Percentiles rank a stretch among this genome's conserved stretches.
Conservation (phyloP, 2,797 vertebrate genomes). For the Bovichtus diacanthus region DNA sequence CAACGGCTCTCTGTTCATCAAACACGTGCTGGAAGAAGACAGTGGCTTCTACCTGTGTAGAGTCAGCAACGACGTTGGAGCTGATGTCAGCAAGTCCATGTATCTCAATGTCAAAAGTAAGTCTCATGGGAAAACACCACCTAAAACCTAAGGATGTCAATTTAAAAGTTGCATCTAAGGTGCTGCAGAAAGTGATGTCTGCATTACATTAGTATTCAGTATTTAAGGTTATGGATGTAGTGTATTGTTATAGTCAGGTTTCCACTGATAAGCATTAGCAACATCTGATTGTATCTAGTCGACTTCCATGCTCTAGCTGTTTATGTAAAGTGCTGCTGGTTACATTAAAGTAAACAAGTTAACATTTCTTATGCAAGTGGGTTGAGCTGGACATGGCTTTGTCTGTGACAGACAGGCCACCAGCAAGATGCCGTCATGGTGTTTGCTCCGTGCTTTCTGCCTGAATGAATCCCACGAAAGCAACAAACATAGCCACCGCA, state of each 20-base stretch:
- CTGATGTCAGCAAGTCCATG: conserved; percentile 99
- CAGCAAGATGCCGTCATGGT: conserved; percentile 33
- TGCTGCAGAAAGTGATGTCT: neutral
- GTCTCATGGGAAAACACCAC: conserved; percentile 58
- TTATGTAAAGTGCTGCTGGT: neutral
- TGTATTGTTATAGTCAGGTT: neutral
- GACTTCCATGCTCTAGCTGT: neutral
- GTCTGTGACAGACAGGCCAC: conserved; percentile 50
- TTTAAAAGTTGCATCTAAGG: neutral
- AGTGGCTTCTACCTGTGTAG: conserved; percentile 99
- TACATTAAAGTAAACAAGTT: conserved; percentile 18
- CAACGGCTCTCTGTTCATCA: conserved; percentile 96
- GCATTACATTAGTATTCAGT: neutral
- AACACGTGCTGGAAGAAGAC: conserved; percentile 98
- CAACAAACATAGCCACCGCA: conserved; percentile 10
- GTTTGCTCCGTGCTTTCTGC: conserved; percentile 52
- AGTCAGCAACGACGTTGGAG: conserved; percentile 99
- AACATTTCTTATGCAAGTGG: conserved; percentile 22
- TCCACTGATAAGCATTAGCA: neutral
- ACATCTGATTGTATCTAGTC: neutral
- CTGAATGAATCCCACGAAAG: conserved; percentile 61
- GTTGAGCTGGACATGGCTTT: conserved; percentile 19
- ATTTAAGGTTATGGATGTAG: neutral
- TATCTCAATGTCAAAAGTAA: conserved; percentile 99
- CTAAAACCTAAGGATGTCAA: neutral